Conservation (phyloP, 2,113 vertebrate species). For the Oceanodroma tethys region DNA sequence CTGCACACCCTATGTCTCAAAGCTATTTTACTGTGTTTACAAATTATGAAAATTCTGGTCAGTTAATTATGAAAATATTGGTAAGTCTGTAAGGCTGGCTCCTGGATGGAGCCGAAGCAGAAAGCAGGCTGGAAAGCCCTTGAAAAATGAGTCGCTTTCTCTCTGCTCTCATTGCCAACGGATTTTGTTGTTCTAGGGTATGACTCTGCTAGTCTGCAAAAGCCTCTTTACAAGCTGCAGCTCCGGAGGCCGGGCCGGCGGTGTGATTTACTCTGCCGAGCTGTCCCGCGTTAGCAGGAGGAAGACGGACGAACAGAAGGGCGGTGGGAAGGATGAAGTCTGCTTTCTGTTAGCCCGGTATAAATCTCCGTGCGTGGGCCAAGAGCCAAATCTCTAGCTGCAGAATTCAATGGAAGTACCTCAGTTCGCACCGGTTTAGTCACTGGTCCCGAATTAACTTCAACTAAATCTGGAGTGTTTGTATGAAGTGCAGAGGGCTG, state of each 20-base stretch:
- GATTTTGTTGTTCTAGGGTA: neutral
- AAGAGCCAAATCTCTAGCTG: neutral
- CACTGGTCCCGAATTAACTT: neutral
- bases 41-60: slow-evolving; percentile 63
- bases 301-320: neutral
- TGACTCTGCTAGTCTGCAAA: neutral
- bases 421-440: accelerated
- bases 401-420: neutral
- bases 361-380: accelerated
- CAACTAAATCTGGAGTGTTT: neutral
- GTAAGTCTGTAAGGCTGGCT: slow-evolving; percentile 24
- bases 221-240: neutral
- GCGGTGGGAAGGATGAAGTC: neutral
- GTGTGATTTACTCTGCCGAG: neutral
- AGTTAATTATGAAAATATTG: slow-evolving; percentile 70
- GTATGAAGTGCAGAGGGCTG: neutral
- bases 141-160: slow-evolving; percentile 56
- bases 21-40: slow-evolving; percentile 64
- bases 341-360: neutral
- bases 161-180: neutral
- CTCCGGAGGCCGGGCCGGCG: neutral
- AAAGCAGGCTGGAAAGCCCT: slow-evolving; percentile 17
- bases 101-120: slow-evolving; percentile 18
- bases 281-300: neutral
- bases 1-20: slow-evolving; percentile 46